These are phyloP conservation scores for Diarsia mendica DNA, from an alignment of 2,888 invertebrate genomes.

Conservation along the genomic window DNA sequence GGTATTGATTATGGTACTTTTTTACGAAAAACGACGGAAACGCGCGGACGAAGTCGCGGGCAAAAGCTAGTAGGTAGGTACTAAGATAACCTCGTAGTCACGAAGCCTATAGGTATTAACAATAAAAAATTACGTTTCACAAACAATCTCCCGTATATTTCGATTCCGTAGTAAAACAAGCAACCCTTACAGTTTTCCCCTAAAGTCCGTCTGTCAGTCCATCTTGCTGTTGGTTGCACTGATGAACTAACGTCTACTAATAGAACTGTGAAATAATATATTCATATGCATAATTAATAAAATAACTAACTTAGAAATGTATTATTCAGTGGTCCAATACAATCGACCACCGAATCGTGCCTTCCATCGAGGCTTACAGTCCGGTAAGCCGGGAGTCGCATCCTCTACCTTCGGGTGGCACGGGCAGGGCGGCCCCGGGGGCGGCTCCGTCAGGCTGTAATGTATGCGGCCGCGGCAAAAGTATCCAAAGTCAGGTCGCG, in stretches of 20 bases:
- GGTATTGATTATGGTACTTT: too few species aligned
- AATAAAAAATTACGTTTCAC: neutral
- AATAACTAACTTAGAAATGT: neutral
- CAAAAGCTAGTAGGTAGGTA: too few species aligned
- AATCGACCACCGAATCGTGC: conserved; percentile 92
- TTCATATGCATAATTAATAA: conserved; percentile 2
- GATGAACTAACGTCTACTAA: neutral
- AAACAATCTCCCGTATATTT: neutral
- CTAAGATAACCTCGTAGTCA: too few species aligned
- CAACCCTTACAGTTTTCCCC: neutral
- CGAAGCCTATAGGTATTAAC: too few species aligned
- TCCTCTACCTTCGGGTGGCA: conserved; percentile 91
- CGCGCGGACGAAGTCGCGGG: too few species aligned
- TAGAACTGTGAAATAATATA: neutral
- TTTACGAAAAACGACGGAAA: too few species aligned
- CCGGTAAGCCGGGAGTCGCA: conserved; percentile 92
- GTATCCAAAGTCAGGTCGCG: conserved; percentile 95
- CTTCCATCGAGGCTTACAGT: conserved; percentile 89
- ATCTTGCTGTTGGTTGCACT: neutral
- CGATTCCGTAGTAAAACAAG: neutral
- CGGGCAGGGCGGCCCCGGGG: conserved; percentile 87
- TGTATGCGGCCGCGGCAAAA: conserved; percentile 93
- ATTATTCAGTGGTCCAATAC: conserved; percentile 67
- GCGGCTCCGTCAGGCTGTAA: conserved; percentile 89
- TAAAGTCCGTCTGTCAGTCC: neutral